Evolutionary conservation across 2,888 invertebrate genomes (phyloP).

Genomic region (Troilus luridus): DNA sequence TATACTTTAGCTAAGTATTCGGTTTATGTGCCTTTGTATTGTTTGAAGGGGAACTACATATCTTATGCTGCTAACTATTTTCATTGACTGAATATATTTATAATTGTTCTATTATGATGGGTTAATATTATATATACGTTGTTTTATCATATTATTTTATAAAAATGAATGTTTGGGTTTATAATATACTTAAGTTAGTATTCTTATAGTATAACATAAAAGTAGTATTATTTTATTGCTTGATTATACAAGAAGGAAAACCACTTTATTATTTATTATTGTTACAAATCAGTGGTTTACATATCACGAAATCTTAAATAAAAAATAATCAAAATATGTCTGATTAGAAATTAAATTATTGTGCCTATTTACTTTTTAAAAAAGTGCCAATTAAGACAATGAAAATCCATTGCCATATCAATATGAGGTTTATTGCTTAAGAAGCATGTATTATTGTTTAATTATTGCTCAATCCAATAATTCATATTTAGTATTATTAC

Average conservation of each 20-base stretch:
- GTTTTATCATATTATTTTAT: neutral
- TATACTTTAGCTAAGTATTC: neutral
- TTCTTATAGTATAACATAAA: neutral
- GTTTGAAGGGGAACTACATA: neutral
- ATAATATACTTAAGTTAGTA: neutral
- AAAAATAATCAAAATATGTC: neutral
- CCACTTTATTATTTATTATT: neutral
- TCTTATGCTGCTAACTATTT: neutral
- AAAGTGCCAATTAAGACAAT: slow-evolving; percentile 18
- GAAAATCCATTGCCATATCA: neutral
- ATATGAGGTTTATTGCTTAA: neutral
- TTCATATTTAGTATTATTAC: neutral
- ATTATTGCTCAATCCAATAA: neutral
- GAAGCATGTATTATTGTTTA: neutral
- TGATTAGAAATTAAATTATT: neutral
- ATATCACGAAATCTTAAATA: neutral
- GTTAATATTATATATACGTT: neutral
- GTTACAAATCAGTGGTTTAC: neutral
- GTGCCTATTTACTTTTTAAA: slow-evolving; percentile 6
- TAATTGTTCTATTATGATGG: neutral
- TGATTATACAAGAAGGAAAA: neutral
- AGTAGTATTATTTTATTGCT: neutral
- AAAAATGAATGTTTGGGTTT: neutral
- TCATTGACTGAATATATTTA: neutral
- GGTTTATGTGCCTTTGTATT: slow-evolving; percentile 16